Percentiles rank a stretch among this genome's conserved stretches.
Conservation (phyloP, 1,140 invertebrate genomes). For the Calliphora vicina region DNA sequence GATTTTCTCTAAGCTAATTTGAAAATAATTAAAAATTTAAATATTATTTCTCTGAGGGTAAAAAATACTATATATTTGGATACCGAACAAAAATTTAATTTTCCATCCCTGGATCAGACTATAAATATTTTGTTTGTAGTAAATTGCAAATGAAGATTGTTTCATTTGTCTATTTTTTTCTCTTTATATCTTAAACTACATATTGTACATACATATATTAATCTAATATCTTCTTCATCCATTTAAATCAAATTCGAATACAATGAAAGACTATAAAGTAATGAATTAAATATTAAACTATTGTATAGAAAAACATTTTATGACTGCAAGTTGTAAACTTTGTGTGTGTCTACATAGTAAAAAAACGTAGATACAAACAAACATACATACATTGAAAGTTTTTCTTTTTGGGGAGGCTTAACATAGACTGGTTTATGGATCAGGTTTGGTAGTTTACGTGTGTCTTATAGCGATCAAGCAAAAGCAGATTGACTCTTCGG, state of each 20-base stretch:
- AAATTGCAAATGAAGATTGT: no score
- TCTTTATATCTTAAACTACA: no score
- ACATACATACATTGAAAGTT: neutral
- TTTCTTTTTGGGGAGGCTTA: neutral
- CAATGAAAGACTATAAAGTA: neutral
- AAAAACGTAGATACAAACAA: neutral
- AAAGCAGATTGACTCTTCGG: neutral
- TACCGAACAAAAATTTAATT: no score
- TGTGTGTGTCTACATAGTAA: neutral
- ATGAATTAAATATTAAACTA: slow-evolving; percentile 7
- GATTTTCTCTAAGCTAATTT: no score
- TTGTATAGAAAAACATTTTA: neutral
- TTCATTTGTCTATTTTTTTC: no score
- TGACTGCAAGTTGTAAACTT: neutral
- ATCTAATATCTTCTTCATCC: no score
- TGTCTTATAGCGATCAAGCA: neutral
- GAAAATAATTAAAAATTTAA: no score
- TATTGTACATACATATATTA: no score
- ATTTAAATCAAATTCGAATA: neutral
- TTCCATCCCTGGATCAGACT: no score
- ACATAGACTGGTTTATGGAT: slow-evolving; percentile 13
- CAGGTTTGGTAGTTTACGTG: neutral
- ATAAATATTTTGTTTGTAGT: no score
- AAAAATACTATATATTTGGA: no score
- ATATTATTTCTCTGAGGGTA: no score